These are phyloP conservation scores for Coenonympha glycerion DNA, from an alignment of 2,888 invertebrate species.

Conservation along the genomic window DNA sequence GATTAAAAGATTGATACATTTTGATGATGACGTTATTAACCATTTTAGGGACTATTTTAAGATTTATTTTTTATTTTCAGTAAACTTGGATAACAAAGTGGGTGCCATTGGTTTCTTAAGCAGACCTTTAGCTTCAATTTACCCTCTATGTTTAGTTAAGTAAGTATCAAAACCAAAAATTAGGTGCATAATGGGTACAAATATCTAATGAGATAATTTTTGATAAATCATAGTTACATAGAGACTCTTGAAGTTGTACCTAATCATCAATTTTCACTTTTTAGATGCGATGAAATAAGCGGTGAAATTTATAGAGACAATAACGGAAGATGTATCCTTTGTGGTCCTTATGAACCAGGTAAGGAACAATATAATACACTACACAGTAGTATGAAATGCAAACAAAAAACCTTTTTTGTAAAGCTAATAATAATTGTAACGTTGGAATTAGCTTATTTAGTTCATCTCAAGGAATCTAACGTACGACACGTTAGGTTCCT, in stretches of 20 bases:
- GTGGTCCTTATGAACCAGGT: slow-evolving; percentile 90
- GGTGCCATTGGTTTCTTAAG: slow-evolving; percentile 96
- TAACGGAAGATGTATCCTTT: slow-evolving; percentile 84
- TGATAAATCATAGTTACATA: too few relatives aligned
- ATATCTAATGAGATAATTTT: background rate
- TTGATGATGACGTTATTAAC: too few relatives aligned
- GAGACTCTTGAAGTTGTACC: background rate
- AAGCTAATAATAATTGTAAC: too few relatives aligned
- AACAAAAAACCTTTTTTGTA: too few relatives aligned
- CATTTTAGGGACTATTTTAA: background rate
- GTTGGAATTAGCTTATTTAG: too few relatives aligned
- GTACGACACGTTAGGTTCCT: too few relatives aligned
- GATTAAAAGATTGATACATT: too few relatives aligned
- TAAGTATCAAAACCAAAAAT: slow-evolving; percentile 36
- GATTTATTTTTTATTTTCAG: slow-evolving; percentile 70
- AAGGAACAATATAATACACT: slow-evolving; percentile 11
- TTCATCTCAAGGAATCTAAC: too few relatives aligned
- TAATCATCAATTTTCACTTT: slow-evolving; percentile 20
- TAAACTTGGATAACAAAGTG: slow-evolving; percentile 89
- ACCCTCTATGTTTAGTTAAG: slow-evolving; percentile 67
- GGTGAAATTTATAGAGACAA: slow-evolving; percentile 85
- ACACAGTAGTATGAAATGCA: too few relatives aligned
- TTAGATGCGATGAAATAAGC: slow-evolving; percentile 81
- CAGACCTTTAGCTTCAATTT: slow-evolving; percentile 67
- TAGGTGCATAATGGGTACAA: background rate